Conservation (phyloP, 1,140 invertebrate species). For the Ips typographus region DNA sequence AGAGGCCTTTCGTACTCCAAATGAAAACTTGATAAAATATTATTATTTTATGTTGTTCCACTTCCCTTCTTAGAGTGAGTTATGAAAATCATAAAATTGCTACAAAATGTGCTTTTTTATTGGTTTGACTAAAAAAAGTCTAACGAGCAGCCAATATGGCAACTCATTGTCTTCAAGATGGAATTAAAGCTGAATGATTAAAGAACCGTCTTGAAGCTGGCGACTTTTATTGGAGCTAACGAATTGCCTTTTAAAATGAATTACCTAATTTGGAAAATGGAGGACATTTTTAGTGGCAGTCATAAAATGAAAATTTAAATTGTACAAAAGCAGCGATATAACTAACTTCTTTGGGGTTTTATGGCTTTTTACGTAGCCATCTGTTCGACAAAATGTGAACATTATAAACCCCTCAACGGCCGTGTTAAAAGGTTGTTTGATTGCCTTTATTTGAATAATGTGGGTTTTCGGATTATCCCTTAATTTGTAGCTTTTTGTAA, state of each 20-base stretch:
- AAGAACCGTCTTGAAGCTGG: background rate
- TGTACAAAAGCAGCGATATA: constrained; percentile 7
- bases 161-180: background rate
- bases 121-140: background rate
- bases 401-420: background rate
- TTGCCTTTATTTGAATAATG: constrained; percentile 5
- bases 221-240: constrained; percentile 17
- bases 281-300: constrained; percentile 17
- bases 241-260: constrained; percentile 8
- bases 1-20: background rate
- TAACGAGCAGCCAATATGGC: background rate
- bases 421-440: constrained; percentile 6
- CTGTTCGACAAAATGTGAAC: background rate
- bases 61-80: background rate
- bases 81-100: background rate
- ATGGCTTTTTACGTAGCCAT: constrained; percentile 4
- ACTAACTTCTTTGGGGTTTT: constrained; percentile 11
- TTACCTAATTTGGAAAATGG: constrained; percentile 18
- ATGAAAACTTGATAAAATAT: constrained; percentile 8
- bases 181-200: constrained; percentile 8
- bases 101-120: background rate
- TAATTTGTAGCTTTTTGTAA: no score
- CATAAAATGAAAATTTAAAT: constrained; percentile 21
- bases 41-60: constrained; percentile 6
- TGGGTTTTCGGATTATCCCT: background rate